Conservation (phyloP, 2,113 vertebrate species). For the Myocastor coypus region DNA sequence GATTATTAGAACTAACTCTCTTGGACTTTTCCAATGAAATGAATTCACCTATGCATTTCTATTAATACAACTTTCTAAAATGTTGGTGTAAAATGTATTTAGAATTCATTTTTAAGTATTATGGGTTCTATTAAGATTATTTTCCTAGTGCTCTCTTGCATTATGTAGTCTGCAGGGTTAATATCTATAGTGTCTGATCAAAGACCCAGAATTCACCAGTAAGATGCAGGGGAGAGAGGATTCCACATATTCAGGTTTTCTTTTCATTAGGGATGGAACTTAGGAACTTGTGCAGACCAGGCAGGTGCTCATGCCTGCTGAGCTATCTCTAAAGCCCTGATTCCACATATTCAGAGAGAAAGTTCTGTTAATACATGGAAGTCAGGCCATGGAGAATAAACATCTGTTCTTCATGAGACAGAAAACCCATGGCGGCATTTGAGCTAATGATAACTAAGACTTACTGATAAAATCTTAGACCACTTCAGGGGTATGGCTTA, state of each 20-base stretch:
- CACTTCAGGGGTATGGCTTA: not conserved
- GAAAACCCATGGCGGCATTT: not conserved
- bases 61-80: not conserved
- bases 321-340: too few species aligned
- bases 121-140: not conserved
- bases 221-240: not conserved
- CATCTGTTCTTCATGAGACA: not conserved
- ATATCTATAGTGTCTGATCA: not conserved
- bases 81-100: conserved; percentile 4
- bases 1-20: not conserved
- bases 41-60: not conserved
- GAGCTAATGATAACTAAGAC: not conserved
- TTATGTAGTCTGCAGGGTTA: not conserved
- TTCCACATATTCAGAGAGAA: not conserved
- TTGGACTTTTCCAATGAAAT: not conserved
- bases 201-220: not conserved
- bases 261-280: too few species aligned
- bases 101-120: not conserved
- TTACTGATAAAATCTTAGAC: not conserved
- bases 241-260: not conserved
- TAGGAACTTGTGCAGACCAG: too few species aligned
- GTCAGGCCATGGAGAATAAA: not conserved
- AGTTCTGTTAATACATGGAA: not conserved
- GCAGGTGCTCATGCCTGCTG: too few species aligned
- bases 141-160: not conserved